These are phyloP conservation scores for Tychaedon coryphoeus DNA, from an alignment of 2,113 vertebrate species.

Conservation along the genomic window DNA sequence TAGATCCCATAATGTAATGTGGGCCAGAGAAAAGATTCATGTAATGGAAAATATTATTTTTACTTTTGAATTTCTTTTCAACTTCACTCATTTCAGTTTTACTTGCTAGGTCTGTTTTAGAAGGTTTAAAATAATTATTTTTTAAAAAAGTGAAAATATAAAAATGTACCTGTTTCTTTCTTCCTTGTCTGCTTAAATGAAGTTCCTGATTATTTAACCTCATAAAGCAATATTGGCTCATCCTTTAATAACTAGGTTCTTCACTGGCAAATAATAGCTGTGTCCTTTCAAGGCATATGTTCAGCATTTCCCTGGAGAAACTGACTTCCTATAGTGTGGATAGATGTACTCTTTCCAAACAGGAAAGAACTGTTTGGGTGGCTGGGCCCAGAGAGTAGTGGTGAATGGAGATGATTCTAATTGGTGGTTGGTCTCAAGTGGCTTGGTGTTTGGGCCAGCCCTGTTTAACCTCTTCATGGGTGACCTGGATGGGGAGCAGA, in stretches of 20 bases:
- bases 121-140: background rate
- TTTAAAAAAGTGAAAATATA: too few species aligned
- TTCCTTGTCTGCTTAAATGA: background rate
- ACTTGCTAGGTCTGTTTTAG: background rate
- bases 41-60: background rate
- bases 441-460: background rate
- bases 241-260: background rate
- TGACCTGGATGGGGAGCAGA: background rate
- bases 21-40: background rate
- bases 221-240: background rate
- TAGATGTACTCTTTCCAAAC: background rate
- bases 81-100: background rate
- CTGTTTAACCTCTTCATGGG: too few species aligned
- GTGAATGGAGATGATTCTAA: background rate
- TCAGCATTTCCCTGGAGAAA: background rate
- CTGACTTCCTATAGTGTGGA: background rate
- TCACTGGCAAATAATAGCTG: rapidly evolving
- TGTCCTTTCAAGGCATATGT: background rate
- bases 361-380: background rate
- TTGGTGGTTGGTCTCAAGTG: background rate
- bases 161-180: background rate
- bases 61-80: background rate
- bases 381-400: background rate
- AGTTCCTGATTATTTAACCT: background rate
- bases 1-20: background rate